Percentiles rank a stretch among this genome's conserved stretches.
Evolutionary conservation across 2,113 vertebrate genomes (phyloP).

Genomic region (Tachycineta bicolor): DNA sequence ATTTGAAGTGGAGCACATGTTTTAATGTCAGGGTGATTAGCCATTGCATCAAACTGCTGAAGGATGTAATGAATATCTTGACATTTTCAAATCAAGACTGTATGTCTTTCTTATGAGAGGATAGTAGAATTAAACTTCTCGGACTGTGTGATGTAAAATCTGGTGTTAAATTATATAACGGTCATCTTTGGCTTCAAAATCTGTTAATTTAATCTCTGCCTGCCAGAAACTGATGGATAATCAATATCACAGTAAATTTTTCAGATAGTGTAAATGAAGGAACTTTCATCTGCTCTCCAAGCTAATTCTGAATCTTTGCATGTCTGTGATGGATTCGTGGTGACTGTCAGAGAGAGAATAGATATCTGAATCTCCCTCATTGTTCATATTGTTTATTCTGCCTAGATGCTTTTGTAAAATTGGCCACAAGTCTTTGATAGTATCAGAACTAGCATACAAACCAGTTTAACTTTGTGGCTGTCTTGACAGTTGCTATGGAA

Average conservation of each 20-base stretch:
- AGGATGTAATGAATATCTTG: conserved; percentile 34
- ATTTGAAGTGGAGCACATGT: conserved; percentile 5
- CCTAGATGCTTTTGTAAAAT: background rate
- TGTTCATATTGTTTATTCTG: background rate
- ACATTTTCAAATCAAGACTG: conserved; percentile 49
- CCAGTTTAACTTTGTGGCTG: background rate
- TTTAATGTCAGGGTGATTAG: conserved; percentile 48
- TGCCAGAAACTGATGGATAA: background rate
- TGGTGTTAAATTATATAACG: background rate
- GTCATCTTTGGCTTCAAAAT: background rate
- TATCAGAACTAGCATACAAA: background rate
- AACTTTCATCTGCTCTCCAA: background rate
- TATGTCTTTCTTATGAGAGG: conserved; percentile 5
- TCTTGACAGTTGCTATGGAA: background rate
- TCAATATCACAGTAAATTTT: background rate
- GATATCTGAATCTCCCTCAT: background rate
- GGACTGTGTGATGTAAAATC: conserved; percentile 6
- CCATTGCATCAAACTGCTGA: conserved; percentile 29
- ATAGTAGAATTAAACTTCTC: conserved; percentile 32
- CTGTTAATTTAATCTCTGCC: conserved; percentile 19
- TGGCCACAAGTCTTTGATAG: background rate
- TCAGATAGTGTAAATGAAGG: background rate
- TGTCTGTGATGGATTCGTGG: background rate
- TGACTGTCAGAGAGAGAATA: background rate
- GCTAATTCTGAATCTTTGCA: background rate